These are phyloP conservation scores for Centropristis striata DNA, from an alignment of 2,113 vertebrate species.

Conservation along the genomic window DNA sequence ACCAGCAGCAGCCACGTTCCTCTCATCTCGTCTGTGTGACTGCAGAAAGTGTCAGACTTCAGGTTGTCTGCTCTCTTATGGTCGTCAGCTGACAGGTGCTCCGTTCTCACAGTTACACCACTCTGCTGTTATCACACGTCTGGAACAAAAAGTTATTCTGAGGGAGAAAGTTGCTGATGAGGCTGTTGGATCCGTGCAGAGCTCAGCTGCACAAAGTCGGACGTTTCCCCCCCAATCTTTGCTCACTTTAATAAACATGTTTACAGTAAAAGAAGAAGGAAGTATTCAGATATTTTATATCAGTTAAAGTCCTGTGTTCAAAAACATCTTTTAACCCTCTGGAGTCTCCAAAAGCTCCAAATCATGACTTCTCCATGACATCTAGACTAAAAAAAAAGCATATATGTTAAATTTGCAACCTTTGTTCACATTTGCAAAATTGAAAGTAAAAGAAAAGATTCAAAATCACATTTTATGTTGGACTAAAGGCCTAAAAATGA, in stretches of 20 bases:
- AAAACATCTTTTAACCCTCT: too few species aligned
- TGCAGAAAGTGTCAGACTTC: neutral
- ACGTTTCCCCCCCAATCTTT: constrained; percentile 28
- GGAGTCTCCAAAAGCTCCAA: too few species aligned
- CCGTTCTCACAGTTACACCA: constrained; percentile 44
- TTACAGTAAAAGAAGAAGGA: neutral
- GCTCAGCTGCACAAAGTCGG: constrained; percentile 66
- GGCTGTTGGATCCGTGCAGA: constrained; percentile 18
- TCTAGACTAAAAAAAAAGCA: too few species aligned
- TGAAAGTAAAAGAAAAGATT: too few species aligned
- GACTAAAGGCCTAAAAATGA: too few species aligned
- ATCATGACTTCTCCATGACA: too few species aligned
- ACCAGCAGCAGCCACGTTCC: constrained; percentile 62
- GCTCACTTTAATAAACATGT: neutral
- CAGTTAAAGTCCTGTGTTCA: too few species aligned
- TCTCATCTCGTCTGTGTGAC: constrained; percentile 59
- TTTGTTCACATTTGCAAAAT: too few species aligned
- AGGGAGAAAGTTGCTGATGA: constrained; percentile 37
- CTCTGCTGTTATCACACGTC: neutral
- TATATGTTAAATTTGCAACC: too few species aligned
- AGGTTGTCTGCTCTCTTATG: constrained; percentile 14
- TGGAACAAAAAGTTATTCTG: constrained; percentile 39
- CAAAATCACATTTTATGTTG: too few species aligned
- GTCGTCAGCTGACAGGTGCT: constrained; percentile 46
- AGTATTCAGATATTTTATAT: neutral